Evolutionary conservation across 2,888 invertebrate species (phyloP), one percentile per base, ranked within the genome.

Genomic region (Neoscelio sp.): DNA sequence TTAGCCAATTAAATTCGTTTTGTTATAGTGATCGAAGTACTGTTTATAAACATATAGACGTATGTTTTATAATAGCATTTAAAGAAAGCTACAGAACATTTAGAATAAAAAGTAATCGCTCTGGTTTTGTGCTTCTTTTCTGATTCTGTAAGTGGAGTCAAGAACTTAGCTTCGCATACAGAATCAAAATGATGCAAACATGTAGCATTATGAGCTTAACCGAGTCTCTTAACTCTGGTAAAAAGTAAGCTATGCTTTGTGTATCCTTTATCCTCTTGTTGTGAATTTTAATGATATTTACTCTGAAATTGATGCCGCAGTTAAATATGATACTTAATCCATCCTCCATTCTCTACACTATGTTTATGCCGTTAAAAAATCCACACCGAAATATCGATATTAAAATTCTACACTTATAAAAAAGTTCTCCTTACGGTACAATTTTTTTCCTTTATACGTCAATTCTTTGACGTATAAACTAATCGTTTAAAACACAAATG

Each of bases 261-360:
- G 64, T 48, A 54, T 48, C 40, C 54, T 64, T 74, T 40, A 74
- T 65, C 65, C 48, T 56, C 42, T 74, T 74, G 65, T 65, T 56
- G 56, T 65, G 50, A 64, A 65, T 74, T 64, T 74, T 65, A 65
- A 74, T 74, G 73, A 65, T 50, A 74, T 65, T 56, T 74, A 74
- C 73, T 56, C 20, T 65, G 23, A 17, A 40, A 56, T 65, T 64
- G 56, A 65, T 54, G 52, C 44, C 18, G 28, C 10, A 50, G 40
- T 40, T 20, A 30, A 70, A 70, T 15, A 13, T 15, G 30, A 26
- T 26, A 7, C 26, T 46, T 46, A n/a, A 67, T 38, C 28, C 44
- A 20, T 4, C 13, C 35, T 20, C 17, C 35, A 10, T n/a, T 23
- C 26, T 50, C 26, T 38, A 4, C 17, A 10, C 33, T 10, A 26